Conservation (phyloP, 2,113 vertebrate genomes). For the Passer domesticus region DNA sequence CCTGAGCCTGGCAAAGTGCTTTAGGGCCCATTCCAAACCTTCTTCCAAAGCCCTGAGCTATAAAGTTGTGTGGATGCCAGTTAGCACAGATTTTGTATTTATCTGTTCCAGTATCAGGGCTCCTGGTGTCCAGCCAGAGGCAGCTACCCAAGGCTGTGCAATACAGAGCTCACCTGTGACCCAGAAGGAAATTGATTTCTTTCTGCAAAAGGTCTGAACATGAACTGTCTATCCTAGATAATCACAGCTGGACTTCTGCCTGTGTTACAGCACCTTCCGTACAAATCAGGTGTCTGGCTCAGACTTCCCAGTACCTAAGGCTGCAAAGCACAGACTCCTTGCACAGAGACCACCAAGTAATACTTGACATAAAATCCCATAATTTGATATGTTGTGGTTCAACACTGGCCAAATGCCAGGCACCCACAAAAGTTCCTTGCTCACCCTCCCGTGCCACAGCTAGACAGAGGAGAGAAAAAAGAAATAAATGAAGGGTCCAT, state of each 20-base stretch:
- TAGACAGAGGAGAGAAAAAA: not conserved
- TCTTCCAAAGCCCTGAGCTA: not conserved
- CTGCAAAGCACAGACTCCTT: not conserved
- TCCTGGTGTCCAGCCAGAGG: not conserved
- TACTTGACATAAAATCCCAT: not conserved
- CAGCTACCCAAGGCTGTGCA: not conserved
- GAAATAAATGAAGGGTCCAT: not conserved
- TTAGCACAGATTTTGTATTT: not conserved
- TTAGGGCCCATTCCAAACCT: not conserved
- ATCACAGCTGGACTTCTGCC: not conserved
- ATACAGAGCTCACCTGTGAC: not conserved
- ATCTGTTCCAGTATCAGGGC: not conserved
- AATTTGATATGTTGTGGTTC: fast-evolving
- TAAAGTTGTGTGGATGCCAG: not conserved
- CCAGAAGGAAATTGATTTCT: not conserved
- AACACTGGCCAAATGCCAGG: not conserved
- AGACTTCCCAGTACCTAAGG: not conserved
- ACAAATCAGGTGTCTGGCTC: not conserved
- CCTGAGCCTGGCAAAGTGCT: not conserved
- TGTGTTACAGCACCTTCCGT: not conserved
- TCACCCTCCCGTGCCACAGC: not conserved
- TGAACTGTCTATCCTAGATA: not conserved
- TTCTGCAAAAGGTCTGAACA: not conserved
- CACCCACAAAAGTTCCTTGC: too few species aligned
- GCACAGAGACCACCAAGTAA: not conserved